Evolutionary conservation across 2,113 vertebrate species (phyloP).

Genomic region (Brienomyrus longianalis): DNA sequence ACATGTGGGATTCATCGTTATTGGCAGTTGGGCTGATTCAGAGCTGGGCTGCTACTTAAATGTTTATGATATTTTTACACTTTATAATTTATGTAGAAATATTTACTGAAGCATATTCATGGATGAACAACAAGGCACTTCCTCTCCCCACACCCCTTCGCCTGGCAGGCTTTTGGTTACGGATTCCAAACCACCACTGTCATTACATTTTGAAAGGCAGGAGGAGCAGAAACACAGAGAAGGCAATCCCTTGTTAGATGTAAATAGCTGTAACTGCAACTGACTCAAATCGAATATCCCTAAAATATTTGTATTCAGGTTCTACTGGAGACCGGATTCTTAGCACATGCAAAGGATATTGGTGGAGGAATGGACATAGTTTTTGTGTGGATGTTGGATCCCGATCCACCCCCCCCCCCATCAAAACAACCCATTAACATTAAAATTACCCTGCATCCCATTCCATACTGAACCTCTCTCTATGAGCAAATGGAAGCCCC

Average conservation of each 20-base stretch:
- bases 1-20: background rate
- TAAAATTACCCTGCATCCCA: background rate
- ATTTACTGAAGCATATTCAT: conserved; percentile 6
- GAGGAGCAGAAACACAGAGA: background rate
- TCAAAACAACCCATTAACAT: background rate
- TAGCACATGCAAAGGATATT: background rate
- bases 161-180: background rate
- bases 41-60: background rate
- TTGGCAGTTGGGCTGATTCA: background rate
- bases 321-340: background rate
- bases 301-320: background rate
- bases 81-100: conserved; percentile 2
- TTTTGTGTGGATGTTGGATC: background rate
- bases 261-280: background rate
- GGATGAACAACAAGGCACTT: background rate
- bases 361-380: background rate
- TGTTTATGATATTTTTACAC: background rate
- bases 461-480: background rate
- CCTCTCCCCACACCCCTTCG: background rate
- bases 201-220: background rate
- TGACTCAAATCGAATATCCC: background rate
- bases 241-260: background rate
- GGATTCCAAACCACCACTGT: background rate
- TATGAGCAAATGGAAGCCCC: background rate
- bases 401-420: background rate